These are phyloP conservation scores for Chiloscyllium punctatum DNA, from an alignment of 2,797 vertebrate genomes.

Conservation along the genomic window DNA sequence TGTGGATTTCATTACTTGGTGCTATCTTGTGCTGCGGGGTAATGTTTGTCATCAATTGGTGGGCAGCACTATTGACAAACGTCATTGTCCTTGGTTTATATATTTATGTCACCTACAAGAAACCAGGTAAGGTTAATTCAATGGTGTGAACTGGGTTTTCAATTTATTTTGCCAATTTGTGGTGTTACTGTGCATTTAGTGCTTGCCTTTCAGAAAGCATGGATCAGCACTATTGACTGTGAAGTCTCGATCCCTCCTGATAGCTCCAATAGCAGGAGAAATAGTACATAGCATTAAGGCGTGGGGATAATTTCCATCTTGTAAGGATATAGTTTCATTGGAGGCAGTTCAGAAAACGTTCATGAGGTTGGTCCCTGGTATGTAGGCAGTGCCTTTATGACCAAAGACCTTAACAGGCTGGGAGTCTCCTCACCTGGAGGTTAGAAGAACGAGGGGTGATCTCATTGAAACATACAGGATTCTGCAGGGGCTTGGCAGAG, in stretches of 20 bases:
- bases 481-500: too few relatives aligned
- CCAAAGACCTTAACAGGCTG: too few relatives aligned
- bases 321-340: not conserved
- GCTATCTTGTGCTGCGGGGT: conserved; percentile 89
- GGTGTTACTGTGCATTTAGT: not conserved
- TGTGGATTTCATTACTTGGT: conserved; percentile 94
- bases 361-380: too few relatives aligned
- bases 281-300: not conserved
- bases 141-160: not conserved
- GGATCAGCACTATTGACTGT: not conserved
- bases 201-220: not conserved
- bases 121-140: conserved; percentile 72
- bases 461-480: too few relatives aligned
- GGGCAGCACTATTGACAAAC: conserved; percentile 88
- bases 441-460: too few relatives aligned
- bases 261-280: not conserved
- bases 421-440: too few relatives aligned
- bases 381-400: too few relatives aligned
- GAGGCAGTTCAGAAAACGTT: too few relatives aligned
- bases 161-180: not conserved
- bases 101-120: conserved; percentile 98
- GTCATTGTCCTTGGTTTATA: conserved; percentile 91
- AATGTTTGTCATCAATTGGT: conserved; percentile 99
- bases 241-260: not conserved
- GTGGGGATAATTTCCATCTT: not conserved